Conservation (phyloP, 2,113 vertebrate species). For the Greenwoodochromis staneri region DNA sequence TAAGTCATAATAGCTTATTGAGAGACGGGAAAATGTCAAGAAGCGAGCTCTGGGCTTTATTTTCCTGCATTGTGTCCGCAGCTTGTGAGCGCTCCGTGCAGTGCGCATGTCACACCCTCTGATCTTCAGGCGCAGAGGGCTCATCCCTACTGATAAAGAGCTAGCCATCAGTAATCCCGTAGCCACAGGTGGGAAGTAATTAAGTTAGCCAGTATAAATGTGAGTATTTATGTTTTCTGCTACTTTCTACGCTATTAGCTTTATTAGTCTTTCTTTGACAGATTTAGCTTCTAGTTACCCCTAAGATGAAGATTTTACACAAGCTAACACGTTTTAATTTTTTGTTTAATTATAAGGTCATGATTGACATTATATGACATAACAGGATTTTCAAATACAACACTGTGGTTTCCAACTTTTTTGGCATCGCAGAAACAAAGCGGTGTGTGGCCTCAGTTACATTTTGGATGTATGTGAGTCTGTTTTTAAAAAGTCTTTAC, state of each 20-base stretch:
- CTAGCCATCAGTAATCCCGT: neutral
- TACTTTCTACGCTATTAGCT: neutral
- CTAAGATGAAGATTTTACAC: neutral
- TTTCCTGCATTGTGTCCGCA: conserved; percentile 12
- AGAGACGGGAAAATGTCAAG: neutral
- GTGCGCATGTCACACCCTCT: conserved; percentile 64
- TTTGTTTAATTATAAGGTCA: neutral
- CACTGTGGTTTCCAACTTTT: neutral
- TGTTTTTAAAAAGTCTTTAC: neutral
- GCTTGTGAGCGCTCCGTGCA: conserved; percentile 7
- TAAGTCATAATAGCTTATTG: neutral
- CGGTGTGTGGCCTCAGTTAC: neutral
- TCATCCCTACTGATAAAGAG: conserved; percentile 30
- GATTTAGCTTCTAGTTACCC: neutral
- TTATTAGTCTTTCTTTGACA: neutral
- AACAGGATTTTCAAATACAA: neutral
- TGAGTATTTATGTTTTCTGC: neutral
- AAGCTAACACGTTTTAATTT: neutral
- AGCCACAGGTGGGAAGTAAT: neutral
- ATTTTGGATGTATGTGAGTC: neutral
- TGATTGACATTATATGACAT: neutral
- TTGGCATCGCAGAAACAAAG: neutral
- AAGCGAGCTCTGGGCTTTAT: neutral
- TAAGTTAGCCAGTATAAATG: neutral
- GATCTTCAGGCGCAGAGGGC: conserved; percentile 43